Percentiles rank a stretch among this genome's conserved stretches.
Evolutionary conservation across 2,888 invertebrate genomes (phyloP).

Genomic region (Pogonocherus hispidulus): DNA sequence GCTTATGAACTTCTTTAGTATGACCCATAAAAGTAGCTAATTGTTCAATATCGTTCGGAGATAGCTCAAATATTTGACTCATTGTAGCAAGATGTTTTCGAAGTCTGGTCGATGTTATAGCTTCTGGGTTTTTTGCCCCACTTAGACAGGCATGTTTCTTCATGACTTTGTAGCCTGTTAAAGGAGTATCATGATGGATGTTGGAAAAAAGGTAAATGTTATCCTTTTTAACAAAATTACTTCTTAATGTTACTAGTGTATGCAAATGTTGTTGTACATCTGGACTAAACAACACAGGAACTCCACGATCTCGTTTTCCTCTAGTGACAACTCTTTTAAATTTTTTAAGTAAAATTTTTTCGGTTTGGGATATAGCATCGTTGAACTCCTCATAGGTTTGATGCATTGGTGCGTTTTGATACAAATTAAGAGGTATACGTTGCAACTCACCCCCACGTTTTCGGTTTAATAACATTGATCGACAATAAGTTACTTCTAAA

Average conservation of each 20-base stretch:
- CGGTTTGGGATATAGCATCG: constrained; percentile 9
- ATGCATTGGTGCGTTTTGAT: constrained; percentile 1
- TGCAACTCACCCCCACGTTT: constrained; percentile 52
- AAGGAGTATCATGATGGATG: not conserved
- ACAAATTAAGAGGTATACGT: constrained; percentile 32
- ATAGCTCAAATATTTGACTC: constrained; percentile 48
- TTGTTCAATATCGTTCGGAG: constrained; percentile 50
- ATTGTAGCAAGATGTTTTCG: constrained; percentile 51
- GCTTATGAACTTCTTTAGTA: constrained; percentile 44
- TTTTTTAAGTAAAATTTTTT: constrained; percentile 23
- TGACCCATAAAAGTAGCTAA: constrained; percentile 53
- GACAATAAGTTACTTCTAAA: constrained; percentile 49
- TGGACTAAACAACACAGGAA: not conserved
- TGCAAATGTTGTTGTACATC: not conserved
- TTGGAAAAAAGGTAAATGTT: not conserved
- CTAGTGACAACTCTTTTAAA: constrained; percentile 24
- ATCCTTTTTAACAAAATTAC: not conserved
- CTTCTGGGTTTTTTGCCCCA: constrained; percentile 49
- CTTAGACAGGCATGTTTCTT: constrained; percentile 42
- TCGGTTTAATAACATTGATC: constrained; percentile 52
- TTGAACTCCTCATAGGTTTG: constrained; percentile 42
- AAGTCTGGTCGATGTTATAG: constrained; percentile 46
- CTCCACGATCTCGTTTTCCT: not conserved
- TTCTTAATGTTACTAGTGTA: not conserved
- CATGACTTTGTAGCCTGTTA: constrained; percentile 50